Conservation (phyloP, 2,888 invertebrate species). For the Melanostoma mellinum region DNA sequence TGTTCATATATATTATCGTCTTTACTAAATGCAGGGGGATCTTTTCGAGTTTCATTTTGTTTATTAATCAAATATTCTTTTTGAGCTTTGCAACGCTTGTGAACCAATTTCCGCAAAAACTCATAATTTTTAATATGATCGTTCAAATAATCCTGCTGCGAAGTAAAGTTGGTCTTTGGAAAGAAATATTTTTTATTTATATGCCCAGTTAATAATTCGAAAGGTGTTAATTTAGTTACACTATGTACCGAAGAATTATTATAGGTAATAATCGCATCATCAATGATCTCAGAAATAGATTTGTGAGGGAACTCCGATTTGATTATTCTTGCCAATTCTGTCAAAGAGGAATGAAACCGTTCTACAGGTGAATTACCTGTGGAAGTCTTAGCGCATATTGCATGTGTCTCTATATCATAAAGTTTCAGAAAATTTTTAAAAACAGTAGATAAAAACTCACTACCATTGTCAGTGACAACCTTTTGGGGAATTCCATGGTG, state of each 20-base stretch:
- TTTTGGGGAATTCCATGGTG: slow-evolving; percentile 50
- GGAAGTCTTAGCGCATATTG: slow-evolving; percentile 59
- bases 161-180: not conserved
- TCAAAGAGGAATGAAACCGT: slow-evolving; percentile 60
- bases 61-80: slow-evolving; percentile 7
- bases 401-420: slow-evolving; percentile 35
- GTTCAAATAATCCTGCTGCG: slow-evolving; percentile 14
- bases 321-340: slow-evolving; percentile 42
- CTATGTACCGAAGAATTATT: too few relatives aligned
- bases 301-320: too few relatives aligned
- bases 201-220: too few relatives aligned
- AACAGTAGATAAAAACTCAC: slow-evolving; percentile 47
- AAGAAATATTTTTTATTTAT: not conserved
- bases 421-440: slow-evolving; percentile 58
- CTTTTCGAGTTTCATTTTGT: not conserved
- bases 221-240: too few relatives aligned
- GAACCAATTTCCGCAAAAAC: not conserved
- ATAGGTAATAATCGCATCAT: too few relatives aligned
- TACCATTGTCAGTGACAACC: slow-evolving; percentile 58
- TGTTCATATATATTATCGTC: slow-evolving; percentile 3
- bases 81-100: not conserved
- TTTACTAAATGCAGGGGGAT: not conserved
- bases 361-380: slow-evolving; percentile 63
- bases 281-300: too few relatives aligned
- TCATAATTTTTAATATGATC: slow-evolving; percentile 8